Conservation (phyloP, 2,888 invertebrate genomes). For the Oxystoma pomonae region DNA sequence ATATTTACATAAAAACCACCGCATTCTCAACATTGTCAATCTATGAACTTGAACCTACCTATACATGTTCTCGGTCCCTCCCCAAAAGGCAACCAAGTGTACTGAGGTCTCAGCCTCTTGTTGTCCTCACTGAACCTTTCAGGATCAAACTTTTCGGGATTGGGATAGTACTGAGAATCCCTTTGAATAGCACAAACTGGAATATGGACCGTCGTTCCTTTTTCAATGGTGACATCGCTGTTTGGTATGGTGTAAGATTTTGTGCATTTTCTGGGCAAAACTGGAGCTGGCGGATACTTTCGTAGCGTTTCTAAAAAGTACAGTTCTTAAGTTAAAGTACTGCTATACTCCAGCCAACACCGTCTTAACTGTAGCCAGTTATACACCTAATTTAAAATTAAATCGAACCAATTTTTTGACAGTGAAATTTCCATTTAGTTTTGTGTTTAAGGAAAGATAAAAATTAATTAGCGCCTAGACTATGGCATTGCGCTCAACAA, state of each 20-base stretch:
- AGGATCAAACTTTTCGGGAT: constrained; percentile 28
- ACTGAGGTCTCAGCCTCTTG: constrained; percentile 9
- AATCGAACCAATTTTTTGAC: too few species aligned
- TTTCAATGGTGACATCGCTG: constrained; percentile 34
- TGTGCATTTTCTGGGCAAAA: constrained; percentile 27
- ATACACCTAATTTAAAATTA: too few species aligned
- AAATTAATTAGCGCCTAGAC: too few species aligned
- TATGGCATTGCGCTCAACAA: too few species aligned
- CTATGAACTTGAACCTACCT: constrained; percentile 25
- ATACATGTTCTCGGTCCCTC: constrained; percentile 28
- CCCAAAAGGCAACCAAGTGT: constrained; percentile 23
- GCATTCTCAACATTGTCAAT: too few species aligned
- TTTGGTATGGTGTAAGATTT: constrained; percentile 36
- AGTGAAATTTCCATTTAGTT: too few species aligned
- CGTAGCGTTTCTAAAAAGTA: constrained; percentile 41
- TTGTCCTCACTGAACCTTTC: constrained; percentile 28
- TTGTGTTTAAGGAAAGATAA: too few species aligned
- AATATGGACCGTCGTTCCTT: constrained; percentile 34
- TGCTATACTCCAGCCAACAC: too few species aligned
- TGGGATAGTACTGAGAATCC: constrained; percentile 38
- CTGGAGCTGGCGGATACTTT: constrained; percentile 37
- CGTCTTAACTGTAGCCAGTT: too few species aligned
- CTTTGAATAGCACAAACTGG: constrained; percentile 36
- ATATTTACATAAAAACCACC: too few species aligned
- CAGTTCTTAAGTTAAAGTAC: too few species aligned